A percentile compares a stretch with the other conserved stretches of the same genome.
Evolutionary conservation across 2,113 vertebrate species (phyloP).

Genomic region (Otis tarda): DNA sequence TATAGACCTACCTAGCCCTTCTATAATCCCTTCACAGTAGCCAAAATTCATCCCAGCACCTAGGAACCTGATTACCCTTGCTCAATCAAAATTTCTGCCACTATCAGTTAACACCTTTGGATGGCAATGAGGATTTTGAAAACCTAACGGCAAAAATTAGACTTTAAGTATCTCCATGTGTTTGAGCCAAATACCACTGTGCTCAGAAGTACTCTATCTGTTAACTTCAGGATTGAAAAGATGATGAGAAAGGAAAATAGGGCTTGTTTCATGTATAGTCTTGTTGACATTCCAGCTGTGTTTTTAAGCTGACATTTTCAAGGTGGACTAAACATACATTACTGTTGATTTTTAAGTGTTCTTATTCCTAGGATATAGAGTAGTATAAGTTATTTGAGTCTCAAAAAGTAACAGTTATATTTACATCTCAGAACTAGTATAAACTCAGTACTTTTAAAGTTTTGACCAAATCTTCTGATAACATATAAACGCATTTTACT

Average conservation of each 20-base stretch:
- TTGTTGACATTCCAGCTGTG: conserved; percentile 25
- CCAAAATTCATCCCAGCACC: not conserved
- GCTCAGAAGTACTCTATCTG: not conserved
- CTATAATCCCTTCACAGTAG: not conserved
- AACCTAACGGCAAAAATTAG: conserved; percentile 6
- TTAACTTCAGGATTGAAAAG: conserved; percentile 42
- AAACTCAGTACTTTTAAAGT: not conserved
- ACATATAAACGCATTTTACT: not conserved
- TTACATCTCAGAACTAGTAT: not conserved
- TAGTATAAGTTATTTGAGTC: not conserved
- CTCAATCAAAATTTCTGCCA: not conserved
- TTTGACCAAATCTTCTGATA: not conserved
- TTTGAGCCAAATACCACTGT: not conserved
- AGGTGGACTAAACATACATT: conserved; percentile 12
- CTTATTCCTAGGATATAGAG: not conserved
- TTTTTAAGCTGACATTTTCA: conserved; percentile 38
- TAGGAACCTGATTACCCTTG: not conserved
- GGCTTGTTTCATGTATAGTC: not conserved
- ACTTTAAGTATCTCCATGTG: not conserved
- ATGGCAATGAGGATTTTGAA: not conserved
- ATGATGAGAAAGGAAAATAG: conserved; percentile 22
- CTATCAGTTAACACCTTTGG: not conserved
- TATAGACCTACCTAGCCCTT: not conserved
- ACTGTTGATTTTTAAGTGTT: conserved; percentile 2
- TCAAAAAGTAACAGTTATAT: not conserved